A percentile compares a stretch with the other conserved stretches of the same genome.
These are phyloP conservation scores for Lycodopsis pacificus DNA, from an alignment of 2,797 vertebrate species.

Conservation along the genomic window DNA sequence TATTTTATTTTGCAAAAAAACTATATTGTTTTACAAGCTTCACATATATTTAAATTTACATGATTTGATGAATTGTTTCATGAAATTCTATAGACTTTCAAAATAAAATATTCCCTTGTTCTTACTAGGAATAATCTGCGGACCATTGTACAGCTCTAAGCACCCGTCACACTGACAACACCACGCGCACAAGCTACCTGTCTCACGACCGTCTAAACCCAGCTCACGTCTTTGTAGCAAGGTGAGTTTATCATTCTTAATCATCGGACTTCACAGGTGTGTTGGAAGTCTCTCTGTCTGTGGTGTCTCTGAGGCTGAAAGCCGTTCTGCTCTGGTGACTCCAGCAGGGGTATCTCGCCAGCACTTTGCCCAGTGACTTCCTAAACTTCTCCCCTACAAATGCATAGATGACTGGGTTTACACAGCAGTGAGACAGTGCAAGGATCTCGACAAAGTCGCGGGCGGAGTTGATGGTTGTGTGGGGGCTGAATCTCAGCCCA, in stretches of 20 bases:
- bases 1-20: conserved; percentile 31
- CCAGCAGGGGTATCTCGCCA: conserved; percentile 55
- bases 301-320: conserved; percentile 56
- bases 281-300: conserved; percentile 83
- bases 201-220: too few species aligned
- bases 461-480: conserved; percentile 75
- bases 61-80: background rate
- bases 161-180: background rate
- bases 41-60: background rate
- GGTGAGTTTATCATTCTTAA: background rate
- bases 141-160: background rate
- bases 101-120: too few species aligned
- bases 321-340: conserved; percentile 31
- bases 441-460: conserved; percentile 86
- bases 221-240: background rate
- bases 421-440: conserved; percentile 89
- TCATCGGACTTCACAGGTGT: conserved; percentile 72
- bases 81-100: background rate
- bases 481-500: too few species aligned
- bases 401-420: conserved; percentile 94
- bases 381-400: conserved; percentile 94
- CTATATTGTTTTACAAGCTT: background rate
- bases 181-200: background rate
- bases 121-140: background rate
- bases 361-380: conserved; percentile 81